These are phyloP conservation scores for Atopsyche davidsoni DNA, from an alignment of 1,140 invertebrate genomes.

Conservation along the genomic window DNA sequence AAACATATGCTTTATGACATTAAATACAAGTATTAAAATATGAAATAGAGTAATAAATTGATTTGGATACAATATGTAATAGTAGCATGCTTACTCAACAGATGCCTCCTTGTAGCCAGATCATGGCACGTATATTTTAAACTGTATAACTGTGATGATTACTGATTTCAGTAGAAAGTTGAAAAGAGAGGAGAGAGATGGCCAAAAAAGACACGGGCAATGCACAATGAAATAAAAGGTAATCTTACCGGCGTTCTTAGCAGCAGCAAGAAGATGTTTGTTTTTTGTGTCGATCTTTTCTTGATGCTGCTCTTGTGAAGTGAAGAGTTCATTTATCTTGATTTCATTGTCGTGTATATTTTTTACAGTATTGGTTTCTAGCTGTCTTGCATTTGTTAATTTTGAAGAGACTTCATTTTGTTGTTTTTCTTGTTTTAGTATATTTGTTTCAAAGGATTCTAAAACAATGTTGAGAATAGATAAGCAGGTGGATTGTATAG, in stretches of 20 bases:
- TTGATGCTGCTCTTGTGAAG: conserved; percentile 45
- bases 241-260: conserved; percentile 41
- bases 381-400: conserved; percentile 38
- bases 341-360: conserved; percentile 41
- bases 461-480: conserved; percentile 3
- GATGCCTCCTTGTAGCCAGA: no score
- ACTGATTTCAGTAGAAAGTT: no score
- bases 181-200: no score
- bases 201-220: no score
- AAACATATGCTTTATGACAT: neutral
- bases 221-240: no score
- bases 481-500: neutral
- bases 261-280: conserved; percentile 37
- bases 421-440: conserved; percentile 42
- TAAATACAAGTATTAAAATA: neutral
- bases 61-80: neutral
- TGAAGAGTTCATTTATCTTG: conserved; percentile 40
- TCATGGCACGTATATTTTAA: no score
- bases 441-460: conserved; percentile 33
- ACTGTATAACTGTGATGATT: no score
- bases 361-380: conserved; percentile 42
- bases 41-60: neutral
- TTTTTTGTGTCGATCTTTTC: conserved; percentile 42
- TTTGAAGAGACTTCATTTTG: conserved; percentile 40
- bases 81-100: no score